A percentile compares a stretch with the other conserved stretches of the same genome.
Conservation (phyloP, 1,140 invertebrate species). For the Nephotettix cincticeps region DNA sequence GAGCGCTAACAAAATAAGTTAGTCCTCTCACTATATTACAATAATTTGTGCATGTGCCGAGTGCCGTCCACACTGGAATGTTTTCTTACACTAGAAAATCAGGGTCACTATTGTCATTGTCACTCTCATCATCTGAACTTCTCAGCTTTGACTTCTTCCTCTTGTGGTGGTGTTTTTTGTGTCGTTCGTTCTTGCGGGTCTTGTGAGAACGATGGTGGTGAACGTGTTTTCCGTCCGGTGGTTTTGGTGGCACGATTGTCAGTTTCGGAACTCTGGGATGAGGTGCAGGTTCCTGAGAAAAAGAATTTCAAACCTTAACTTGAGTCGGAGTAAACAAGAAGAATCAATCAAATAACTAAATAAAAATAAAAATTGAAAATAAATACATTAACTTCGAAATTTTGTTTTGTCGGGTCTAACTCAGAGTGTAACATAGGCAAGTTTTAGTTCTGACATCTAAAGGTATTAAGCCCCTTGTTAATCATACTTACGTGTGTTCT, state of each 20-base stretch:
- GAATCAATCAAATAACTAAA: too few relatives aligned
- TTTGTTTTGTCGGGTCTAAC: too few relatives aligned
- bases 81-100: constrained; percentile 58
- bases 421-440: too few relatives aligned
- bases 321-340: too few relatives aligned
- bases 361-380: too few relatives aligned
- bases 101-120: constrained; percentile 67
- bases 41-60: neutral
- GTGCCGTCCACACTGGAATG: constrained; percentile 15
- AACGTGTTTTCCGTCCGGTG: constrained; percentile 52
- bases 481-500: too few relatives aligned
- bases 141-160: constrained; percentile 61
- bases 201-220: constrained; percentile 55
- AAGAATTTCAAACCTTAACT: too few relatives aligned
- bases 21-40: neutral
- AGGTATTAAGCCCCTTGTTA: too few relatives aligned
- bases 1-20: neutral
- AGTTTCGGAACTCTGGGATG: constrained; percentile 54
- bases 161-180: constrained; percentile 67
- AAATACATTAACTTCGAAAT: too few relatives aligned
- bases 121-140: constrained; percentile 62
- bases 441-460: too few relatives aligned
- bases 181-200: constrained; percentile 54
- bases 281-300: constrained; percentile 41
- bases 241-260: constrained; percentile 53